Conservation (phyloP, 2,888 invertebrate species). For the Leptopterna dolabrata region DNA sequence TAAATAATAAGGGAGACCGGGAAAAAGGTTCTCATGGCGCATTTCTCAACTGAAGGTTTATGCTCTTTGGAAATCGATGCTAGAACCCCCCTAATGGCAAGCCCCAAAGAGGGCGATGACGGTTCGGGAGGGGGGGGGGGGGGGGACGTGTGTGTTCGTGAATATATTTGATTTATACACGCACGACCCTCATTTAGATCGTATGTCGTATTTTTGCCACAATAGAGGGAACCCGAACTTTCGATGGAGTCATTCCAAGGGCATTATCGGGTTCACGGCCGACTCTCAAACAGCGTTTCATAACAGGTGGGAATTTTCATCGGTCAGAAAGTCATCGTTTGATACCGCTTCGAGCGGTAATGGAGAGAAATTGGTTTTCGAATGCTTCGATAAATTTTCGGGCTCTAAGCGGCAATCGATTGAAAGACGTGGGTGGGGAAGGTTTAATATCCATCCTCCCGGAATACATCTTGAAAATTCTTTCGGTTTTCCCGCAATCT, state of each 20-base stretch:
- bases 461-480: background rate
- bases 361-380: background rate
- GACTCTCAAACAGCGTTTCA: background rate
- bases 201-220: background rate
- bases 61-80: background rate
- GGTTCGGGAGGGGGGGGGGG: background rate
- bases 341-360: background rate
- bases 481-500: background rate
- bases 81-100: background rate
- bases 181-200: constrained; percentile 6
- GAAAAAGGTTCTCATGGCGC: background rate
- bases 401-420: background rate
- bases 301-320: constrained; percentile 1
- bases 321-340: background rate
- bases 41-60: background rate
- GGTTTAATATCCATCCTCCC: background rate
- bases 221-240: background rate
- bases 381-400: background rate
- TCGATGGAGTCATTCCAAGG: background rate
- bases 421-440: background rate
- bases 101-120: background rate
- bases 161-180: constrained; percentile 3
- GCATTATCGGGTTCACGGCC: background rate
- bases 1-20: background rate
- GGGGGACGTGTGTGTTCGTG: background rate